Percentiles rank a stretch among this genome's conserved stretches.
phyloP scores from a whole-genome alignment of 2,113 vertebrate species.

The Amblyopsis rosae region DNA sequence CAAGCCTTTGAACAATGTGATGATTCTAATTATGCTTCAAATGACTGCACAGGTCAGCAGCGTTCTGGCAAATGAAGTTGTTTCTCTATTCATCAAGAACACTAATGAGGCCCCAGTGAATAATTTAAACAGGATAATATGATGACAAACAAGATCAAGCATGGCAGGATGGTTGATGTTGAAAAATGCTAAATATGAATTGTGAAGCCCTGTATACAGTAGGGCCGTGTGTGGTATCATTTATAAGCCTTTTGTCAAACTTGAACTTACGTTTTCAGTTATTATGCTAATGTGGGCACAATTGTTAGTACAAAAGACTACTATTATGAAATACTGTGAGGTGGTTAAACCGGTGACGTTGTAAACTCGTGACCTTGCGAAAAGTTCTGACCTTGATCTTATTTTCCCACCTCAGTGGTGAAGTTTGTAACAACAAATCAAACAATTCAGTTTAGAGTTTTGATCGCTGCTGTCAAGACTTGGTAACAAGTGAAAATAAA shows the following conservation, averaged over 20 bases:
- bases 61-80: constrained; percentile 43
- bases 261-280: background rate
- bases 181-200: constrained; percentile 35
- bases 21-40: constrained; percentile 63
- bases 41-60: constrained; percentile 55
- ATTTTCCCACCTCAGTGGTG: too few species aligned
- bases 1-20: constrained; percentile 54
- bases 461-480: too few species aligned
- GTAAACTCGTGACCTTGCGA: too few species aligned
- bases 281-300: background rate
- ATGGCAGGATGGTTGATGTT: constrained; percentile 16
- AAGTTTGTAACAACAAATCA: too few species aligned
- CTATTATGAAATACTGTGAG: too few species aligned
- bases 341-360: too few species aligned
- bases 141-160: constrained; percentile 45
- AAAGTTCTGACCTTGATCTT: too few species aligned
- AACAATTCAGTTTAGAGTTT: too few species aligned
- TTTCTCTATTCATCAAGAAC: constrained; percentile 61
- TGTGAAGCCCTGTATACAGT: constrained; percentile 2
- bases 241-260: constrained; percentile 8
- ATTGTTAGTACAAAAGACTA: too few species aligned
- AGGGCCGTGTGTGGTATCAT: constrained; percentile 4
- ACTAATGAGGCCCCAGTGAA: constrained; percentile 64
- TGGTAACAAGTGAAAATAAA: too few species aligned
- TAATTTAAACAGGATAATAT: constrained; percentile 50